phyloP scores from a whole-genome alignment of 2,888 invertebrate species.

The Alcis repandata region DNA sequence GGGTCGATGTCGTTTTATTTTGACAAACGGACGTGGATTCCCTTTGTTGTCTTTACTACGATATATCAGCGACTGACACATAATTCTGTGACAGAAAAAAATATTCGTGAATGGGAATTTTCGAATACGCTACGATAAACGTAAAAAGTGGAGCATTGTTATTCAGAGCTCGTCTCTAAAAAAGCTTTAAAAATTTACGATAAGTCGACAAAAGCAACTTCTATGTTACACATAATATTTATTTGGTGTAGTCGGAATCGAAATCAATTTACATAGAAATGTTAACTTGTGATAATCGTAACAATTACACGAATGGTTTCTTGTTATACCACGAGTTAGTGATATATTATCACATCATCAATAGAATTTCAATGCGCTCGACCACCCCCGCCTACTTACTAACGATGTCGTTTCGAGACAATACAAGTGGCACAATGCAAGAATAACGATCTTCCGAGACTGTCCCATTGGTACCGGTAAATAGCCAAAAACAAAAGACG shows the following conservation, averaged over 20 bases:
- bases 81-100: constrained; percentile 65
- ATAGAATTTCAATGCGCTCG: constrained; percentile 82
- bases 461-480: constrained; percentile 80
- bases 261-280: constrained; percentile 58
- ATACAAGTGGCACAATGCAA: constrained; percentile 82
- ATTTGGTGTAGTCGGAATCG: constrained; percentile 16
- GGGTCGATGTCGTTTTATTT: constrained; percentile 80
- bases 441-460: constrained; percentile 82
- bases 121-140: constrained; percentile 55
- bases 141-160: constrained; percentile 46
- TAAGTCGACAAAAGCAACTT: constrained; percentile 24
- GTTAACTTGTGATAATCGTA: constrained; percentile 62
- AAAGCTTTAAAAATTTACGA: constrained; percentile 37
- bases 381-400: constrained; percentile 84
- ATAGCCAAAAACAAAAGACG: constrained; percentile 85
- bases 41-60: constrained; percentile 76
- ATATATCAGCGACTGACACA: constrained; percentile 78
- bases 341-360: constrained; percentile 82
- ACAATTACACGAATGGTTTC: constrained; percentile 73
- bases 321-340: constrained; percentile 62
- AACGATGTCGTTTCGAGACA: constrained; percentile 83
- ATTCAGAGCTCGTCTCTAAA: constrained; percentile 34
- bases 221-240: constrained; percentile 31
- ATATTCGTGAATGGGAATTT: constrained; percentile 63
- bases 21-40: constrained; percentile 77